These are phyloP conservation scores for Neoarius graeffei DNA, from an alignment of 2,113 vertebrate genomes.

Conservation along the genomic window DNA sequence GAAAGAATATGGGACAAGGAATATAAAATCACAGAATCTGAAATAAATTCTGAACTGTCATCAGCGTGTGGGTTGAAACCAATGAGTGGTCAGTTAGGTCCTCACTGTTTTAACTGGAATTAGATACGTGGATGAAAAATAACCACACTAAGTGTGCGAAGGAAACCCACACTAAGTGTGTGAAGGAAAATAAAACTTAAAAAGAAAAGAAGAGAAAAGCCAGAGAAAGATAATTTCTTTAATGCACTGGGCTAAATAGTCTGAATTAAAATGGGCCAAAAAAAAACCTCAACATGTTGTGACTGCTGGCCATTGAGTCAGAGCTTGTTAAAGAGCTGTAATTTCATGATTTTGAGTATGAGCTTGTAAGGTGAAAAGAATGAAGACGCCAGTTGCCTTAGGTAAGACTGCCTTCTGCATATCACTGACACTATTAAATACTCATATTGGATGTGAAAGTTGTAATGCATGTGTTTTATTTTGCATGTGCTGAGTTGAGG, in stretches of 20 bases:
- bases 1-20: neutral
- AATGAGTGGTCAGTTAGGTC: neutral
- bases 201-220: neutral
- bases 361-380: neutral
- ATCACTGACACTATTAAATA: neutral
- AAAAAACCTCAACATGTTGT: neutral
- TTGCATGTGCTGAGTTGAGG: neutral
- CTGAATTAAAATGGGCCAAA: neutral
- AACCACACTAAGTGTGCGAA: neutral
- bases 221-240: neutral
- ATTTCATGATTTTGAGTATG: neutral
- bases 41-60: neutral
- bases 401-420: neutral
- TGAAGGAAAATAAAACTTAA: neutral
- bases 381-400: neutral
- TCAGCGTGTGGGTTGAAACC: neutral
- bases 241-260: neutral
- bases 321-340: neutral
- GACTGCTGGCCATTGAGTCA: neutral
- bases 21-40: neutral
- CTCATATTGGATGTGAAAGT: neutral
- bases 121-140: neutral
- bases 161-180: neutral
- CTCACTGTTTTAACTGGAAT: neutral
- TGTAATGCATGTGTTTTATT: neutral